These are phyloP conservation scores for Teleiodes luculella DNA, from an alignment of 2,888 invertebrate genomes.

Conservation along the genomic window DNA sequence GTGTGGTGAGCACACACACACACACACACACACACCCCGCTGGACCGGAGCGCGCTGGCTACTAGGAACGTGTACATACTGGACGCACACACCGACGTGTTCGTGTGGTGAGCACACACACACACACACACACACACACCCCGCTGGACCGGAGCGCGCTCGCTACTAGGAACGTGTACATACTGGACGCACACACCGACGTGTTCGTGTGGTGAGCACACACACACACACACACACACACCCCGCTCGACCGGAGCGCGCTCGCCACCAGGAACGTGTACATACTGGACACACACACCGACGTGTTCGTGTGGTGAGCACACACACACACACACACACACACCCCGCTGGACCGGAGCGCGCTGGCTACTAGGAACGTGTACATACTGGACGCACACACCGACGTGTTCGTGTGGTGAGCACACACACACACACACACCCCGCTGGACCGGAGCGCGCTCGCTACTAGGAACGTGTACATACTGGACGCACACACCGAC, in stretches of 20 bases:
- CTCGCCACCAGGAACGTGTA: conserved; percentile 96
- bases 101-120: conserved; percentile 93
- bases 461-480: conserved; percentile 95
- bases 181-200: conserved; percentile 95
- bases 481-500: conserved; percentile 95
- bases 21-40: conserved; percentile 59
- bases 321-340: conserved; percentile 83
- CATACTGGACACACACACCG: conserved; percentile 95
- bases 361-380: conserved; percentile 93
- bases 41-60: conserved; percentile 86
- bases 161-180: conserved; percentile 95
- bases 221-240: conserved; percentile 49
- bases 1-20: conserved; percentile 88
- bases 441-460: conserved; percentile 88
- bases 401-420: conserved; percentile 68
- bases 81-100: conserved; percentile 95
- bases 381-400: conserved; percentile 94
- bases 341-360: conserved; percentile 97
- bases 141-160: conserved; percentile 88
- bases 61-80: conserved; percentile 97
- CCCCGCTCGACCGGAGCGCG: conserved; percentile 84
- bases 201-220: conserved; percentile 96
- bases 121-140: conserved; percentile 55
- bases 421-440: conserved; percentile 91
- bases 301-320: conserved; percentile 98